phyloP scores from a whole-genome alignment of 2,797 vertebrate species.

The Falco concolor region DNA sequence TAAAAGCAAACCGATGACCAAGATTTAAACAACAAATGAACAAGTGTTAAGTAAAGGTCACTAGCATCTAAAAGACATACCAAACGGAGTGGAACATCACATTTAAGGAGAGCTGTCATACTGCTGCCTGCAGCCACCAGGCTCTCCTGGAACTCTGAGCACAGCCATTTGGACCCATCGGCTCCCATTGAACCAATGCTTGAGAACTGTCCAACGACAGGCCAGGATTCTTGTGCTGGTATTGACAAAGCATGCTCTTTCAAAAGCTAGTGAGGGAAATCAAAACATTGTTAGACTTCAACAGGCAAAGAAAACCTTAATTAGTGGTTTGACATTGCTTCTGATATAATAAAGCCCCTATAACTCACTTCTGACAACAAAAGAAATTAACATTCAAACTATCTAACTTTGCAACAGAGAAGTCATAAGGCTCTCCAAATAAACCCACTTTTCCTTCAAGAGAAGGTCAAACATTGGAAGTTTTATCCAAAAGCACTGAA shows the following conservation, averaged over 20 bases:
- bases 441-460: neutral
- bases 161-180: constrained; percentile 92
- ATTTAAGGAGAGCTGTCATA: constrained; percentile 30
- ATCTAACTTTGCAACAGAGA: neutral
- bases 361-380: neutral
- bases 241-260: constrained; percentile 69
- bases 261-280: constrained; percentile 77
- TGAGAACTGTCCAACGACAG: constrained; percentile 92
- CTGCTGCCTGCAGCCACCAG: constrained; percentile 76
- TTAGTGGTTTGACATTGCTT: neutral
- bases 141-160: constrained; percentile 89
- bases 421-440: neutral
- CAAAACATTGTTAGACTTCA: neutral
- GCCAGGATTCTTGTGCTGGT: constrained; percentile 79
- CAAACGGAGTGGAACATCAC: constrained; percentile 80
- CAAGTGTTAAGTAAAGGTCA: neutral
- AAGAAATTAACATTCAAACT: neutral
- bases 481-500: neutral
- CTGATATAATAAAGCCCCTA: neutral
- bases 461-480: neutral
- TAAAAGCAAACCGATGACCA: neutral
- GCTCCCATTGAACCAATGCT: constrained; percentile 94
- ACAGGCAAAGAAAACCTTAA: neutral
- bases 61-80: constrained; percentile 63
- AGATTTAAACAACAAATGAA: neutral